Evolutionary conservation across 2,113 vertebrate genomes (phyloP), one percentile per base, ranked within the genome.

Genomic region (Dissostichus mawsoni): DNA sequence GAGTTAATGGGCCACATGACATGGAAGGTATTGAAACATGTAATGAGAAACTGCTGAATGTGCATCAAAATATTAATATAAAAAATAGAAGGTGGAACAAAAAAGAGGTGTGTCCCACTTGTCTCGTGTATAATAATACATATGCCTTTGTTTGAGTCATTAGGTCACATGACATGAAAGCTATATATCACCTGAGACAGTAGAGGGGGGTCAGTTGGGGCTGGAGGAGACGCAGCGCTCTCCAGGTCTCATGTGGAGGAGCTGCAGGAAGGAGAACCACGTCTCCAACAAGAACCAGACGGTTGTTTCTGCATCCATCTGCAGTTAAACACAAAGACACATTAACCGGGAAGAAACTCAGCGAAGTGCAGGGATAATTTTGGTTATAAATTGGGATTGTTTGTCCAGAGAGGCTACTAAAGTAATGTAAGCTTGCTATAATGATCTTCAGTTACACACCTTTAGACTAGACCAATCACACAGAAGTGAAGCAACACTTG

Each of bases 231-330:
- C 6, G 25, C 18, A 14, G 62, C 18, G 20, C 12, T 51, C 47
- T 45, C 5, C 45, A 12, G 8, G 52, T 1, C 45, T 76, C 56
- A 36, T n/a, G 14, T 20, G 58, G 55, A 53, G 12, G 33, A 53
- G 14, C 25, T 68, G 47, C 56, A 47, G 33, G 14, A 48, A 8
- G 55, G n/a, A 57, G 16, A 11, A 29, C 4, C 33, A 20, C 4
- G 41, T 7, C 47, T 16, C 12, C 44, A 2, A 6, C 29, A 18
- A 17, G 18, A 53, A 62, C 58, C 47, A 23, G 5, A n/a, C 1
- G 11, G 61, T 18, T 50, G 20, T 14, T 69, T 52, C 36, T 52
- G 45, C 5, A 61, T 44, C 55, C 80, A 81, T 69, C 69, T 66
- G 33, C 16, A 57, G 6, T 56, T 62, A 14, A 76, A 58, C 64